These are phyloP conservation scores for Drosophila acutilabella DNA, from an alignment of 2,888 invertebrate genomes.

Conservation along the genomic window DNA sequence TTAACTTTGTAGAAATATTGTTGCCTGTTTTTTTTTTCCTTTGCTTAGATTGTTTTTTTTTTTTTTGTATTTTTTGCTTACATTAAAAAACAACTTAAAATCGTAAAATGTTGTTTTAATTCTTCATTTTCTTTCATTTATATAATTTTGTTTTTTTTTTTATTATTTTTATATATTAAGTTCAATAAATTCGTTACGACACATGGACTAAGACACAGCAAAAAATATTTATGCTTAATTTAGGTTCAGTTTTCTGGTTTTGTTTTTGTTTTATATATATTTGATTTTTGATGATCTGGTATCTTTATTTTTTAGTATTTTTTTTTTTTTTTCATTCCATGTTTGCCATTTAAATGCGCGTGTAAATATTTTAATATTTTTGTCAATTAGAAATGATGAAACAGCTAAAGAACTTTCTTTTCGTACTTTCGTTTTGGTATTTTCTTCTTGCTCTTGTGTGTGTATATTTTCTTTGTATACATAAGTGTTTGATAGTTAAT, in stretches of 20 bases:
- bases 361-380: slow-evolving; percentile 70
- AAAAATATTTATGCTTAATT: slow-evolving; percentile 82
- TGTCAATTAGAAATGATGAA: slow-evolving; percentile 69
- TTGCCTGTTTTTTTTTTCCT: slow-evolving; percentile 47
- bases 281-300: slow-evolving; percentile 25
- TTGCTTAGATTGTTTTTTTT: slow-evolving; percentile 30
- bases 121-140: slow-evolving; percentile 4
- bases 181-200: slow-evolving; percentile 85
- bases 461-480: slow-evolving; percentile 50
- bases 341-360: slow-evolving; percentile 68
- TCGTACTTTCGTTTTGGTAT: slow-evolving; percentile 45
- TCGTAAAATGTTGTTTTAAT: slow-evolving; percentile 42
- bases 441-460: slow-evolving; percentile 27
- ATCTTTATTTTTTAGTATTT: slow-evolving; percentile 25
- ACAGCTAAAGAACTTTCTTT: slow-evolving; percentile 64
- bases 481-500: slow-evolving; percentile 33
- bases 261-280: slow-evolving; percentile 22
- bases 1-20: slow-evolving; percentile 73
- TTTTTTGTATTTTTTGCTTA: slow-evolving; percentile 41
- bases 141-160: slow-evolving; percentile 32
- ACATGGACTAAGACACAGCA: slow-evolving; percentile 85
- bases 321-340: slow-evolving; percentile 44
- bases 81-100: slow-evolving; percentile 50
- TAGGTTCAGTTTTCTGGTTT: slow-evolving; percentile 51
- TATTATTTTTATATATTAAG: slow-evolving; percentile 55